A percentile compares a stretch with the other conserved stretches of the same genome.
Evolutionary conservation across 2,797 vertebrate genomes (phyloP).

Genomic region (Pterois miles): DNA sequence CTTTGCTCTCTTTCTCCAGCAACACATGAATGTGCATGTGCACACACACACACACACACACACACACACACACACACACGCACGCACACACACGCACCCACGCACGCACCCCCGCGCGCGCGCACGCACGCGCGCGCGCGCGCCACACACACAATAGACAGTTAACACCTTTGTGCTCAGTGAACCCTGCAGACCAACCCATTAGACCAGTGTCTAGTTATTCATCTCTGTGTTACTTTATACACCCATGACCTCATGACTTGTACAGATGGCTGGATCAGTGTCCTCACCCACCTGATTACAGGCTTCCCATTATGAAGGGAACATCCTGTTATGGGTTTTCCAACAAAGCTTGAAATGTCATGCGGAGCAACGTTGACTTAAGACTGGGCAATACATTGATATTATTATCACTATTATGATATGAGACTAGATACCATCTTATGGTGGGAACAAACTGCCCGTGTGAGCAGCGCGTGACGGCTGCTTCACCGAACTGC

Average conservation of each 20-base stretch:
- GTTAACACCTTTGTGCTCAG: background rate
- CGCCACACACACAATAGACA: background rate
- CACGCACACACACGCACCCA: background rate
- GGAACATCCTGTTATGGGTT: background rate
- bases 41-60: background rate
- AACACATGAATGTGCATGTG: background rate
- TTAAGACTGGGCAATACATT: too few species aligned
- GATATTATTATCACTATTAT: background rate
- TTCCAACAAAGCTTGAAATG: background rate
- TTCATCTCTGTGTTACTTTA: slow-evolving; percentile 37
- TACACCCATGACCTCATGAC: slow-evolving; percentile 8
- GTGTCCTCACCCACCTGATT: background rate
- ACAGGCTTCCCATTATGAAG: background rate
- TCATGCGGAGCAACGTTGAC: background rate
- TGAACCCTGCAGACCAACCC: slow-evolving; percentile 8
- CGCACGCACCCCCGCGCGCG: background rate
- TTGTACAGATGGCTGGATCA: background rate
- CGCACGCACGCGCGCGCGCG: background rate
- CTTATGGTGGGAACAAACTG: too few species aligned
- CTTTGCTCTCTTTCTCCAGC: background rate
- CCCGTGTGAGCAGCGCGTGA: too few species aligned
- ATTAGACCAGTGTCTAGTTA: background rate
- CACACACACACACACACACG: background rate
- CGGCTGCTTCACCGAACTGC: too few species aligned
- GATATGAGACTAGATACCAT: background rate